Percentiles rank a stretch among this genome's conserved stretches.
Conservation (phyloP, 1,140 invertebrate genomes). For the Drosophila punjabiensis region DNA sequence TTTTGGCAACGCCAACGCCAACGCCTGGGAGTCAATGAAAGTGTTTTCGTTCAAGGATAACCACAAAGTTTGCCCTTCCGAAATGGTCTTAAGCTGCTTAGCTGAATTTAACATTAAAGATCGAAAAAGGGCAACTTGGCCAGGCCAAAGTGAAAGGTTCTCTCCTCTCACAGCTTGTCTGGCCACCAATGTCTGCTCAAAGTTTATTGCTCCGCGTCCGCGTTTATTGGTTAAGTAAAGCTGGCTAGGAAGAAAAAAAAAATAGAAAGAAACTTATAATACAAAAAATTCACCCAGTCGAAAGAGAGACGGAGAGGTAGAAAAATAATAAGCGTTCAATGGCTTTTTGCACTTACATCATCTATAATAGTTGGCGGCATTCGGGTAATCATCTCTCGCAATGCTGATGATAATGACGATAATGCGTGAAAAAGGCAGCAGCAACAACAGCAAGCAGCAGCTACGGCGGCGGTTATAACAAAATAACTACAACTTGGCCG, state of each 20-base stretch:
- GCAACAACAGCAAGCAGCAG: constrained; percentile 4
- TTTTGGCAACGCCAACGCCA: constrained; percentile 25
- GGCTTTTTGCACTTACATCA: constrained; percentile 69
- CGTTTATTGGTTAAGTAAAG: constrained; percentile 39
- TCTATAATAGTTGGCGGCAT: constrained; percentile 54
- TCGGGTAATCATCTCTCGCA: constrained; percentile 39
- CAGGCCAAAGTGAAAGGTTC: constrained; percentile 25
- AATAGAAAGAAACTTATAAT: background rate
- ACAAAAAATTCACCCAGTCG: background rate
- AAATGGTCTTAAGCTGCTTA: constrained; percentile 50
- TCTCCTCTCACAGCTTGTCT: constrained; percentile 23
- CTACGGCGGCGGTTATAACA: background rate
- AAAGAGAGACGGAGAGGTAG: constrained; percentile 11
- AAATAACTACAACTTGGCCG: constrained; percentile 14
- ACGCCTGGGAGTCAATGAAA: constrained; percentile 52
- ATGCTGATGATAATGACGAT: constrained; percentile 57
- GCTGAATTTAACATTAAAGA: constrained; percentile 48
- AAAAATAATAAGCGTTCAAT: constrained; percentile 55
- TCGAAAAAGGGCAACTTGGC: constrained; percentile 22
- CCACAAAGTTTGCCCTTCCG: constrained; percentile 30
- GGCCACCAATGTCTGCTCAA: constrained; percentile 44
- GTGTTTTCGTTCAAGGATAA: constrained; percentile 62
- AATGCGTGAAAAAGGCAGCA: constrained; percentile 62
- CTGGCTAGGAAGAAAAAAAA: background rate
- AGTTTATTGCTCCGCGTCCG: constrained; percentile 51